Base-by-base conservation (phyloP, 2,797 vertebrate species). In the Staurois parvus region DNA sequence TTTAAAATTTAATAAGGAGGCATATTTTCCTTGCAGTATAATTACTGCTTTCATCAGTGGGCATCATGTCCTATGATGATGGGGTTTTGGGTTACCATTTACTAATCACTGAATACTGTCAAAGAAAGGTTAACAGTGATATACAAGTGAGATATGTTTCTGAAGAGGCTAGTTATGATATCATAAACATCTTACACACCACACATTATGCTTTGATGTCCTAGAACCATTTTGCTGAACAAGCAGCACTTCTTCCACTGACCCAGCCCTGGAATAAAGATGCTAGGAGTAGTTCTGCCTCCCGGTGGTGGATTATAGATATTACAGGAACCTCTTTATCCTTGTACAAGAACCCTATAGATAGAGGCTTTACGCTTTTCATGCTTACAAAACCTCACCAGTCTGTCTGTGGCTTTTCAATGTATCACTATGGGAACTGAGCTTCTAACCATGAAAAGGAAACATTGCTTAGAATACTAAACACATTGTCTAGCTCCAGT, bases 371-470 rank as follows among this genome's bases (percentile, higher is more conserved):
- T 69, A 42, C 76, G 30, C 67, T 66, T 66, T 66, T 29, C 12
- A 66, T 11, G n/a, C 48, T 17, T 52, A 52, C 19, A 62, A 64
- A 70, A 67, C 29, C 64, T 79, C 17, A 69, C 74, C 26, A 68
- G 52, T 77, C 48, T 68, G 56, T 37, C 75, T 68, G 75, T 34
- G 79, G 72, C 37, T 73, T 32, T 72, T 34, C n/a, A 42, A 19
- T 37, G n/a, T 17, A 87, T 87, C 67, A 69, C 68, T 66, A 83
- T 79, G 85, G 80, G 42, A 86, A 86, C 84, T n/a, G 70, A 28
- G 52, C 68, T 79, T 75, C 37, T 40, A 79, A 66, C 34, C 32
- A 10, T 29, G 42, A 48, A 40, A 17, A 37, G 42, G 42, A 67
- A 32, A 42, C 32, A 56, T 29, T 40, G 75, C 29, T 37, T 32